Evolutionary conservation across 2,888 invertebrate species (phyloP), one percentile per base, ranked within the genome.

Genomic region (Habrosyne pyritoides): DNA sequence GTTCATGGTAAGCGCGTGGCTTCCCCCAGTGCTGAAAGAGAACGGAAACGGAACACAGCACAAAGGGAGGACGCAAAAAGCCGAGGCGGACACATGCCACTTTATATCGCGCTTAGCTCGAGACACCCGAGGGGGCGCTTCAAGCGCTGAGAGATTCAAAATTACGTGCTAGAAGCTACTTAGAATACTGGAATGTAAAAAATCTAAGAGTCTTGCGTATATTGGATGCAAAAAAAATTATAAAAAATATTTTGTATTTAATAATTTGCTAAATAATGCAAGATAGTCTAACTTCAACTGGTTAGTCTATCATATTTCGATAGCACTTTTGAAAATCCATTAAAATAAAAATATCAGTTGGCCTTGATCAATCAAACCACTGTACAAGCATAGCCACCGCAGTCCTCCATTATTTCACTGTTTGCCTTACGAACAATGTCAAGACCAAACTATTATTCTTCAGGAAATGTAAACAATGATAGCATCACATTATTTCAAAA

Each of bases 11-110:
- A 12, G 18, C 36, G 7, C 14, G 36, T 36, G 14, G 14, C 36
- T 14, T 36, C 36, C 5, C 14, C 14, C 60, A 65, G 69, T 67
- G 66, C 56, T 76, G 71, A 69, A 77, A 71, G 72, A 71, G 71
- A 64, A 53, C 77, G 83, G 83, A 81, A 83, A 75, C 74, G 73
- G 75, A 74, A 70, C 64, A 52, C 64, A 53, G 56, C 70, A 74
- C 77, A 82, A 81, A 83, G 77, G 69, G 69, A 75, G 69, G 64
- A 65, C 64, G 69, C 61, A 67, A 71, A 75, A 73, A 71, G 71
- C 69, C 67, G 55, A 57, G 63, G 66, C 69, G 69, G 72, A 73
- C 72, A 71, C 64, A 69, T 71, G 77, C 73, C 79, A 79, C 77
- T 81, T 76, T 70, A 67, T 64, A 66, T 64, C 53, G 54, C 63